Percentiles rank a stretch among this genome's conserved stretches.
phyloP scores from a whole-genome alignment of 2,797 vertebrate species.

The Dicrostonyx torquatus region DNA sequence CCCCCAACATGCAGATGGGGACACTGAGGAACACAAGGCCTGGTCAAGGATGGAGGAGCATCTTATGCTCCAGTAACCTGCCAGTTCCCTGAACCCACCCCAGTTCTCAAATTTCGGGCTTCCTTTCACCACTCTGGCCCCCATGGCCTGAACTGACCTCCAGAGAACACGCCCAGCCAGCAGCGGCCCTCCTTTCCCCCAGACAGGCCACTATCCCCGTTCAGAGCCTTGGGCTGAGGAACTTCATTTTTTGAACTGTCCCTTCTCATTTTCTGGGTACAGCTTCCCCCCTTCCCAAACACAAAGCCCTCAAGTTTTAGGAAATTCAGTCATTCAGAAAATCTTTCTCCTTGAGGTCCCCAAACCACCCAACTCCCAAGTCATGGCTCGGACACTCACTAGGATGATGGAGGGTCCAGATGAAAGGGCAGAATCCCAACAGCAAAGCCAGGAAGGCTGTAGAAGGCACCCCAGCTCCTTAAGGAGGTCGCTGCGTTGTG shows the following conservation, averaged over 20 bases:
- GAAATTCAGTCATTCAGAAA: neutral
- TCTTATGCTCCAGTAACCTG: neutral
- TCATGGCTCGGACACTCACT: slow-evolving; percentile 64
- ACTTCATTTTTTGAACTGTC: neutral
- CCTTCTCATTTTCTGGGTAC: neutral
- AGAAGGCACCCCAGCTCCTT: neutral
- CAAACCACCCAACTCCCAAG: neutral
- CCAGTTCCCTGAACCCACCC: neutral
- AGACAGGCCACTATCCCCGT: neutral
- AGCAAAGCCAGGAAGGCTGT: neutral
- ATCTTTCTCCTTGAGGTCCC: slow-evolving; percentile 1
- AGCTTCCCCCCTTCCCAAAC: slow-evolving; percentile 6
- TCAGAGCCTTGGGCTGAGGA: neutral
- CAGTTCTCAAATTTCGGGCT: neutral
- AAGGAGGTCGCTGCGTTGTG: neutral
- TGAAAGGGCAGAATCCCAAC: neutral
- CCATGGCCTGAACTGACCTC: neutral
- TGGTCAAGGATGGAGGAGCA: neutral
- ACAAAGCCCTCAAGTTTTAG: slow-evolving; percentile 36
- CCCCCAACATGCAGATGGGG: neutral
- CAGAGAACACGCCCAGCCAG: neutral
- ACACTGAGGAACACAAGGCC: neutral
- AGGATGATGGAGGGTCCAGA: neutral
- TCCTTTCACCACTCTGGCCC: neutral
- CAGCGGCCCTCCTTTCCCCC: neutral